Evolutionary conservation across 2,113 vertebrate genomes (phyloP).

Genomic region (Numenius arquata): DNA sequence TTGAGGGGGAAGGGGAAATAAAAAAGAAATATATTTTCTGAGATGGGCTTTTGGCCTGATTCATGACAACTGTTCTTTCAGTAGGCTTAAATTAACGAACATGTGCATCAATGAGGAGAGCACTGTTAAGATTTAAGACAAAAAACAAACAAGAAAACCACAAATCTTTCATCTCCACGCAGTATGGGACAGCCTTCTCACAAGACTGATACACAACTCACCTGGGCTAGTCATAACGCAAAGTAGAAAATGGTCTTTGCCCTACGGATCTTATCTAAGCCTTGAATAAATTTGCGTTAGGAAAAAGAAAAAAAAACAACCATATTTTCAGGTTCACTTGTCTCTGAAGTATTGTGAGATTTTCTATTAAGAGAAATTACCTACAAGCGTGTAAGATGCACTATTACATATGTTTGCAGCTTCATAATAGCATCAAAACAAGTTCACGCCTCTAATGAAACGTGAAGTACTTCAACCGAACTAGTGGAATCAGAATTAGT

Average conservation of each 20-base stretch:
- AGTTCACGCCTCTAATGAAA: background rate
- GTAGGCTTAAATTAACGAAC: background rate
- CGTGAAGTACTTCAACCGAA: background rate
- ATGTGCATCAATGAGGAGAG: background rate
- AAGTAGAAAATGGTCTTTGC: background rate
- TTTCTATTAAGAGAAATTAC: background rate
- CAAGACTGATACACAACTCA: background rate
- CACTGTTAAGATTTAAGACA: background rate
- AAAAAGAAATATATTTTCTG: background rate
- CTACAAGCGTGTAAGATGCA: background rate
- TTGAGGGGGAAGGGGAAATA: too few species aligned
- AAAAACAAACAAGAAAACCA: background rate
- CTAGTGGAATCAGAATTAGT: rapidly evolving
- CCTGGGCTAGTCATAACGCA: background rate
- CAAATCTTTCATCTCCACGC: background rate
- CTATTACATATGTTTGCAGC: background rate
- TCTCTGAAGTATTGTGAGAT: background rate
- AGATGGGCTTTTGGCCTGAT: background rate
- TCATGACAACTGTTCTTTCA: background rate
- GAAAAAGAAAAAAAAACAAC: background rate
- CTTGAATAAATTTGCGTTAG: background rate
- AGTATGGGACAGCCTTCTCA: background rate
- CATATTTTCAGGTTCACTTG: background rate
- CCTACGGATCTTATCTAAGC: background rate
- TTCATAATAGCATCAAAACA: background rate